phyloP scores from a whole-genome alignment of 1,140 invertebrate genomes.

The Cephus cinctus region DNA sequence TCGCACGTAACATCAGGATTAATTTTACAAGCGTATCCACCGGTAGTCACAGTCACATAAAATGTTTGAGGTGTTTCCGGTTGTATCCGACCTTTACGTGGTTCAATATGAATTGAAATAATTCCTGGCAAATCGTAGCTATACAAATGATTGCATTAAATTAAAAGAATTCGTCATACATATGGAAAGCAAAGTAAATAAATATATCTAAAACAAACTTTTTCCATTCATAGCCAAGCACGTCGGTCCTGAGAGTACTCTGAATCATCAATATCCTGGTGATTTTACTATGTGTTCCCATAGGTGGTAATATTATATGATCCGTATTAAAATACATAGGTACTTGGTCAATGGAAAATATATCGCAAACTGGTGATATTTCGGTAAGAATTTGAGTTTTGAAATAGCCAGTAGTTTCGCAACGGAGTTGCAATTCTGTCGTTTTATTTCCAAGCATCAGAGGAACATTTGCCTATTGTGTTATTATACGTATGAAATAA shows the following conservation, averaged over 20 bases:
- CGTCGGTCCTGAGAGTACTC: conserved; percentile 29
- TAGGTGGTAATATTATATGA: conserved; percentile 20
- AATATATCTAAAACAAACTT: conserved; percentile 12
- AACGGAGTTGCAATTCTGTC: conserved; percentile 23
- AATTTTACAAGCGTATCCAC: conserved; percentile 23
- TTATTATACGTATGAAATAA: too few relatives aligned
- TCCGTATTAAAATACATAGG: conserved; percentile 33
- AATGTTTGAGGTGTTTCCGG: conserved; percentile 32
- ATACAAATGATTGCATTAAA: background rate
- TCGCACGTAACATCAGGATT: conserved; percentile 32
- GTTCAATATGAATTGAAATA: conserved; percentile 25
- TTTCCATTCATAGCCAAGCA: conserved; percentile 36
- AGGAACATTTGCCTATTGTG: conserved; percentile 25
- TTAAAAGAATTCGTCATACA: background rate
- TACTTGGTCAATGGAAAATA: conserved; percentile 22
- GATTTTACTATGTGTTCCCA: conserved; percentile 18
- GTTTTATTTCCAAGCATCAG: conserved; percentile 27
- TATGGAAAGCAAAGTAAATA: too few relatives aligned
- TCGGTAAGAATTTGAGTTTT: conserved; percentile 4
- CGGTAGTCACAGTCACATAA: conserved; percentile 20
- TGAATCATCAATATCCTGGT: conserved; percentile 34
- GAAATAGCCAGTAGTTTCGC: conserved; percentile 11
- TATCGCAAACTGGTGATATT: conserved; percentile 10
- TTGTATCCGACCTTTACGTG: conserved; percentile 31
- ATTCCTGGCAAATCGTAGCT: conserved; percentile 26